Percentiles rank a stretch among this genome's conserved stretches.
Evolutionary conservation across 2,888 invertebrate species (phyloP).

Genomic region (Marasmarcha lunaedactyla): DNA sequence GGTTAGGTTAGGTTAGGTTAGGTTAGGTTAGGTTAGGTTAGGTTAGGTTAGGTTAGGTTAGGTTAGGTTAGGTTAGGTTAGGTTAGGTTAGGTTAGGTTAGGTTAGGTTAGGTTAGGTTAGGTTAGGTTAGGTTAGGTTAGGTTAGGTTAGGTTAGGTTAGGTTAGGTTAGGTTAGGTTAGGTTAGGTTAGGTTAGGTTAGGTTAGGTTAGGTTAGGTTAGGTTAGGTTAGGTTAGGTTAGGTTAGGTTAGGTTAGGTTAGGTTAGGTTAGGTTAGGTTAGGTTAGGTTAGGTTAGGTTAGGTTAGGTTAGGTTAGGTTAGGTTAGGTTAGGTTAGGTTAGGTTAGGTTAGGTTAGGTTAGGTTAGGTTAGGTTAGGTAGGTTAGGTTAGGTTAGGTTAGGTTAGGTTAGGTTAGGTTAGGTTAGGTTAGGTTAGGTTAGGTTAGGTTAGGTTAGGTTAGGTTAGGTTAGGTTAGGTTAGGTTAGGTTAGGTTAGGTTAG

Average conservation of each 20-base stretch:
- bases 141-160: constrained; percentile 10
- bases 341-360: constrained; percentile 10
- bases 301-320: constrained; percentile 10
- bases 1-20: constrained; percentile 5
- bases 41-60: constrained; percentile 7
- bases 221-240: constrained; percentile 11
- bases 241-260: constrained; percentile 11
- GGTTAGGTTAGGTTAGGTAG: too few relatives aligned
- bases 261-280: constrained; percentile 10
- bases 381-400: constrained; percentile 9
- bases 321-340: constrained; percentile 10
- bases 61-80: constrained; percentile 6
- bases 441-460: constrained; percentile 9
- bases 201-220: constrained; percentile 10
- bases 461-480: constrained; percentile 14
- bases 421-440: constrained; percentile 9
- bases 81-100: constrained; percentile 5
- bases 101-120: constrained; percentile 4
- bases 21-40: constrained; percentile 3
- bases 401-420: constrained; percentile 9
- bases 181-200: constrained; percentile 10
- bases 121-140: constrained; percentile 10
- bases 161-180: constrained; percentile 10
- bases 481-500: constrained; percentile 14
- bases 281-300: constrained; percentile 10